Percentiles rank a stretch among this genome's conserved stretches.
Conservation (phyloP, 2,797 vertebrate genomes). For the Myotis daubentonii region DNA sequence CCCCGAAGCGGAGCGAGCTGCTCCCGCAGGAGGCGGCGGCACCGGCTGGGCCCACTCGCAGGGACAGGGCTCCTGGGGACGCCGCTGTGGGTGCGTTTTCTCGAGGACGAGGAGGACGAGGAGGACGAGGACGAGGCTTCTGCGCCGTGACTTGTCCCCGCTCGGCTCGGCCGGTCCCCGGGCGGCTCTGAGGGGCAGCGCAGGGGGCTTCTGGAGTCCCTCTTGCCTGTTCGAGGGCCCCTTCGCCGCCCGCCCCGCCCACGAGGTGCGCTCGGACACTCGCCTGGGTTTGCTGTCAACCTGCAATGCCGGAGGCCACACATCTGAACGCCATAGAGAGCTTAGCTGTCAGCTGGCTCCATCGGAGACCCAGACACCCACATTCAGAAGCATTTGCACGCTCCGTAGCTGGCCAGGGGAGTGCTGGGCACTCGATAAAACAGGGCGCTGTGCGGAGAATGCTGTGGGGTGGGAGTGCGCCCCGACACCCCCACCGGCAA, state of each 20-base stretch:
- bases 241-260: neutral
- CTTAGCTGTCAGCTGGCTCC: neutral
- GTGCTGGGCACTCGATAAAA: neutral
- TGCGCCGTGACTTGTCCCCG: neutral
- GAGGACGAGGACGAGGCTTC: neutral
- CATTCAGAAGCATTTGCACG: neutral
- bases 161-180: neutral
- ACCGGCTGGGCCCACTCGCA: neutral
- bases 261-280: neutral
- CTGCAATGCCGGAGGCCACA: neutral
- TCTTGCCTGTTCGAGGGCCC: neutral
- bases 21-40: neutral
- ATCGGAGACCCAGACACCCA: neutral
- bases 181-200: neutral
- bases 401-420: neutral
- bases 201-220: neutral
- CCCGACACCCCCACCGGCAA: too few species aligned
- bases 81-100: neutral
- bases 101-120: neutral
- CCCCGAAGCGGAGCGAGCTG: neutral
- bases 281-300: neutral
- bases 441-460: neutral
- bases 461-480: neutral
- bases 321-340: neutral
- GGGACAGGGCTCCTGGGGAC: too few species aligned